Conservation (phyloP, 2,113 vertebrate species). For the Otocyon megalotis region DNA sequence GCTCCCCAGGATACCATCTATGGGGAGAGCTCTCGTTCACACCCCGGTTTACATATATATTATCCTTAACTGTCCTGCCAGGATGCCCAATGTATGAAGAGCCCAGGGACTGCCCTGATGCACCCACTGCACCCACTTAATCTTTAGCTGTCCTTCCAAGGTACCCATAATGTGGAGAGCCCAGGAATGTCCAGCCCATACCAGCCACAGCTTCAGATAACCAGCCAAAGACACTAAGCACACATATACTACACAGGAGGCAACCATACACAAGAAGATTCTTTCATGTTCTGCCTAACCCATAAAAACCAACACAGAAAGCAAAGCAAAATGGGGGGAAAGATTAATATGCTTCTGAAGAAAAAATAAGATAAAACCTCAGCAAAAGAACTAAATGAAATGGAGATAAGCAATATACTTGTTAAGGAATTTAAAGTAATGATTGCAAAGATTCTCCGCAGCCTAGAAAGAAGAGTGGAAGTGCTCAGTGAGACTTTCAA, state of each 20-base stretch:
- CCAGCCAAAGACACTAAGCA: neutral
- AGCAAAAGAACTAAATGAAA: neutral
- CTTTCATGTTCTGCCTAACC: neutral
- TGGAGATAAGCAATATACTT: neutral
- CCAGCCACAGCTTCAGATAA: neutral
- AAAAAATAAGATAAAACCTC: neutral
- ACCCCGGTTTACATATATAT: neutral
- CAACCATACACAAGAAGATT: neutral
- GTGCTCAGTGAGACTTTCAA: neutral
- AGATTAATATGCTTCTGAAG: neutral
- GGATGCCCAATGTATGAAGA: neutral
- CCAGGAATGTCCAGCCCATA: neutral
- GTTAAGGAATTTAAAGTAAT: neutral
- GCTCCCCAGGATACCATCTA: neutral
- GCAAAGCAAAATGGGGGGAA: neutral
- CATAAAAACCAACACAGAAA: neutral
- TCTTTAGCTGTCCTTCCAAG: neutral
- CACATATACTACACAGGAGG: neutral
- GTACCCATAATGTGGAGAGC: neutral
- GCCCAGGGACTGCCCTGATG: neutral
- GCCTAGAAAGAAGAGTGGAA: neutral
- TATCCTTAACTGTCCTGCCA: neutral
- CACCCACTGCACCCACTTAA: neutral
- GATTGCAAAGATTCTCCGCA: neutral
- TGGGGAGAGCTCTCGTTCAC: neutral